phyloP scores from a whole-genome alignment of 1,140 invertebrate species.

The Lucilia cuprina region DNA sequence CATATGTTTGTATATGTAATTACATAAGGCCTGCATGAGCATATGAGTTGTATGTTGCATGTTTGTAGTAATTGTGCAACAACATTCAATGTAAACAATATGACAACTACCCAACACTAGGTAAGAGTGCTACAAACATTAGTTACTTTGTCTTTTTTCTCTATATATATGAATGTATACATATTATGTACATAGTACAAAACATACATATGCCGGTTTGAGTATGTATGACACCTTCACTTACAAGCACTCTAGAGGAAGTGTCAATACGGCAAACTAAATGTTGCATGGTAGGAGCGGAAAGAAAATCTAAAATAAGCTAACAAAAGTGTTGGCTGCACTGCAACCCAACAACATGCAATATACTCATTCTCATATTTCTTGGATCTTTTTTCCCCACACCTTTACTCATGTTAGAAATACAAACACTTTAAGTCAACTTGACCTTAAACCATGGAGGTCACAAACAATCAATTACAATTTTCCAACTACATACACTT shows the following conservation, averaged over 20 bases:
- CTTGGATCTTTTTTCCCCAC: background rate
- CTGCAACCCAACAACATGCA: background rate
- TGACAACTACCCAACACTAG: background rate
- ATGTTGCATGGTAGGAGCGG: background rate
- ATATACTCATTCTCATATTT: background rate
- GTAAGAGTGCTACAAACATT: background rate
- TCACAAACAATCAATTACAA: slow-evolving; percentile 14
- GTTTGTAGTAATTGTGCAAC: background rate
- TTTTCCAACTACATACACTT: background rate
- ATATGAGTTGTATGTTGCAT: background rate
- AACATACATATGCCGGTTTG: background rate
- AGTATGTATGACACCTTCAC: background rate
- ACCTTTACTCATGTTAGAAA: background rate
- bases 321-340: background rate
- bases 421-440: background rate
- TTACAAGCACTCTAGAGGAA: slow-evolving; percentile 10
- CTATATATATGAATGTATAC: too few relatives aligned
- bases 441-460: slow-evolving; percentile 10
- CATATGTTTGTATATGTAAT: too few relatives aligned
- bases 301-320: background rate
- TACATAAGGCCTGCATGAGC: background rate
- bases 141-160: too few relatives aligned
- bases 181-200: background rate
- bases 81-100: background rate
- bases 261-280: background rate